phyloP scores from a whole-genome alignment of 2,113 vertebrate genomes.

The Vidua chalybeata region DNA sequence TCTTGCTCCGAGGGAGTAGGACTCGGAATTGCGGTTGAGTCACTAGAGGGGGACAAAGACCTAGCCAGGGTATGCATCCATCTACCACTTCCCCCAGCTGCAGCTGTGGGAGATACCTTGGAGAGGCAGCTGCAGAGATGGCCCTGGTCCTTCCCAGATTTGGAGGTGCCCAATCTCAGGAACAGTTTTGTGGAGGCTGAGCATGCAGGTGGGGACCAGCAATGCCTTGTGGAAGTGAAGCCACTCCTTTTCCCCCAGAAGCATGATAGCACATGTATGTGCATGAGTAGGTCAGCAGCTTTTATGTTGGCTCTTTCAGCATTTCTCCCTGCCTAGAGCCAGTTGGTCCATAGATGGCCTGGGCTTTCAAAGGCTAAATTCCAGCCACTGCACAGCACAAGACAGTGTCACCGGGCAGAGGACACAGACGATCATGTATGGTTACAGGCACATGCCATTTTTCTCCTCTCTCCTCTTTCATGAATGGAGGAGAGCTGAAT shows the following conservation, averaged over 20 bases:
- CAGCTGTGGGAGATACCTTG: neutral
- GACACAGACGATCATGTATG: neutral
- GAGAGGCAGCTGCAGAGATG: neutral
- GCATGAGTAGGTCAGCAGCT: neutral
- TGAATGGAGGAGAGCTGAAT: neutral
- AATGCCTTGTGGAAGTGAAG: accelerated
- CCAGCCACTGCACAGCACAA: neutral
- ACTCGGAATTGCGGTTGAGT: neutral
- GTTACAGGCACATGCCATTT: neutral
- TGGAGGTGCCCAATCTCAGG: neutral
- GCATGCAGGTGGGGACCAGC: neutral
- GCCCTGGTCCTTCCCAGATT: neutral
- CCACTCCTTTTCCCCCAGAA: neutral
- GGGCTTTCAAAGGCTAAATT: neutral
- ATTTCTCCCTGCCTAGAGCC: neutral
- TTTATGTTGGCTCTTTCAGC: neutral
- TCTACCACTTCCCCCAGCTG: neutral
- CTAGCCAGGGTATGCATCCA: neutral
- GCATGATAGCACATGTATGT: neutral
- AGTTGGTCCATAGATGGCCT: neutral
- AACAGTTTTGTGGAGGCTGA: neutral
- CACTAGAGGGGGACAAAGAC: slow-evolving; percentile 71
- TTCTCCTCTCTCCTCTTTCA: neutral
- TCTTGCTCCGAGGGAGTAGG: neutral
- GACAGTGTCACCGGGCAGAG: neutral